phyloP scores from a whole-genome alignment of 2,888 invertebrate genomes.

The Polydrusus tereticollis region DNA sequence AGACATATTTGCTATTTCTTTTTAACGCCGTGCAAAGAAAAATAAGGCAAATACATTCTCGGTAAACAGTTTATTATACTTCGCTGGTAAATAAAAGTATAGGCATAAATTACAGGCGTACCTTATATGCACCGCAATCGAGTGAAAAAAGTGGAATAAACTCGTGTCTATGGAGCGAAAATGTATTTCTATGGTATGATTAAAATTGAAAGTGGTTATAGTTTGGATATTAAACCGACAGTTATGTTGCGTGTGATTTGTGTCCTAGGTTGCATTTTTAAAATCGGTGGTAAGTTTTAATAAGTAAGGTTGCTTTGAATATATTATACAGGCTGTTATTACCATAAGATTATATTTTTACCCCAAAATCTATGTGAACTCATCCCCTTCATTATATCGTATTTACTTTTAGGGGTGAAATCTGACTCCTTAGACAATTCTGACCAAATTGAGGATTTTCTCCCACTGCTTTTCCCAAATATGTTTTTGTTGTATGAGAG shows the following conservation, averaged over 20 bases:
- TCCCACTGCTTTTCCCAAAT: conserved; percentile 7
- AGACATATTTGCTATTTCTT: not conserved
- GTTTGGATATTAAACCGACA: not conserved
- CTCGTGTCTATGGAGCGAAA: not conserved
- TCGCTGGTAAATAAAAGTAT: not conserved
- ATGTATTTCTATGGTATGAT: not conserved
- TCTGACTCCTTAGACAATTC: not conserved
- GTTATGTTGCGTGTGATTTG: not conserved
- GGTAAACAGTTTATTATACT: not conserved
- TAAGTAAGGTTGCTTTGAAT: too few relatives aligned
- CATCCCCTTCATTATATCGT: not conserved
- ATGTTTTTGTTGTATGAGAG: not conserved
- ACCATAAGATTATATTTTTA: too few relatives aligned
- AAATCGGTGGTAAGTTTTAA: not conserved
- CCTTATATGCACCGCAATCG: not conserved
- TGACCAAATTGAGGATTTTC: conserved; percentile 3
- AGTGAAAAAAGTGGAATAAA: not conserved
- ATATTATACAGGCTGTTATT: too few relatives aligned
- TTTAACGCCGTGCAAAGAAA: not conserved
- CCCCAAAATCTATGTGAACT: too few relatives aligned
- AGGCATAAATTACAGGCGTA: not conserved
- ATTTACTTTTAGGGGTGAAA: not conserved
- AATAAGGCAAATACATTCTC: not conserved
- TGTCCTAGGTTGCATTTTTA: not conserved
- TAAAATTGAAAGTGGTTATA: not conserved